Base-by-base conservation (phyloP, 2,888 invertebrate species). In the Marronus borbonicus region DNA sequence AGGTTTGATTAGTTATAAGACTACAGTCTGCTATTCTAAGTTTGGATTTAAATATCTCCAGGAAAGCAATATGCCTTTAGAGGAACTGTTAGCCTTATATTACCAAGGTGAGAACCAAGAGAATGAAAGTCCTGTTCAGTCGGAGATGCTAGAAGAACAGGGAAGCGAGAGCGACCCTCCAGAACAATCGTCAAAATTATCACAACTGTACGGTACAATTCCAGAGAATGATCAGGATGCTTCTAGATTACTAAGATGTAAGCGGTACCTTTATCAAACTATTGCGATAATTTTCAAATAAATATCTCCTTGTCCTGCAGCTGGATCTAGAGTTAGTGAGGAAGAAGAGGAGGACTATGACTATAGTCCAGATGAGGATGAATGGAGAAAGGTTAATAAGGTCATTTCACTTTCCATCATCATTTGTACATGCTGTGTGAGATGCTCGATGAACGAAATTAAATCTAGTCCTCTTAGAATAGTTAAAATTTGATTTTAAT, bases 41-140 rank as follows among this genome's bases (percentile, higher is more conserved):
- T 44, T 44, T 44, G 2, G 44, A 44, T 12, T 12, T 44, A 44
- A 44, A 44, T 8, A 44, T 24, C 84, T 82, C 62, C 86, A 93
- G 91, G 98, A 98, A 89, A 95, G 97, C 88, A 97, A 98, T 90
- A 98, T 98, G 96, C 98, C 98, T 80, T 91, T 98, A 83, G 97
- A 97, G 86, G 96, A 97, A 87, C 89, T 98, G 78, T 90, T 98
- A 84, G 96, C 97, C 12, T 92, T 97, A 88, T 98, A 98, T 89
- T 95, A 88, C 81, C 84, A 85, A 80, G 87, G 86, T 72, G 88
- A 87, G 78, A 87, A 88, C 81, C 87, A 89, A 76, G 88, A 87
- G 81, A 86, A 85, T 80, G 88, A 87, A 78, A 86, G 85, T 77
- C 85, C 86, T 2, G 87, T 87, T 52, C 81, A 81, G 70, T 90